Evolutionary conservation across 2,888 invertebrate genomes (phyloP), one percentile per base, ranked within the genome.

Genomic region (Brassicogethes aeneus): DNA sequence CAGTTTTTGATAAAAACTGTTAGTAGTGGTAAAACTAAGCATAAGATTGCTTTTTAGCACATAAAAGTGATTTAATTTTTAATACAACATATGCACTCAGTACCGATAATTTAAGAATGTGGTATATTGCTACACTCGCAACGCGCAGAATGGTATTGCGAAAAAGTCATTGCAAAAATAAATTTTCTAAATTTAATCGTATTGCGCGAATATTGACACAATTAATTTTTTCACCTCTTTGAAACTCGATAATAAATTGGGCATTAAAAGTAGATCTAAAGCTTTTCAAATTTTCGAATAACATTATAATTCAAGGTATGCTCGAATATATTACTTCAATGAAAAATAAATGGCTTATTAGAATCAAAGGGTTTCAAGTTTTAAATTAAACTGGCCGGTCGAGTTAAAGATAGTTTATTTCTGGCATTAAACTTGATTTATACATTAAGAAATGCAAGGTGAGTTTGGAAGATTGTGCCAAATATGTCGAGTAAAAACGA

Each of bases 391-490:
- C 23, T 23, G 23, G 23, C 23, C 10, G 10, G 23, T 23, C 5
- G 5, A 23, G 23, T 23, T 23, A 23, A 7, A 23, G 23, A 23
- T 23, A 23, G 23, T 23, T 23, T 23, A 23, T 23, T 23, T 23
- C 23, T 23, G 23, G 23, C 23, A 10, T 23, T 23, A 23, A 23
- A 7, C 23, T 10, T 23, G 23, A 23, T 23, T 23, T 23, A 23
- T 23, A 23, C 23, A 23, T 23, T 23, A 23, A 5, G 23, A 23
- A 23, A 23, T 23, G 23, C 23, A 23, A 23, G 23, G 23, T 23
- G 23, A 23, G 23, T 23, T 23, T 23, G 23, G 23, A 23, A 23
- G 23, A 23, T 23, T 23, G 23, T 23, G 23, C 23, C 23, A 23
- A 23, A 23, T 23, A 23, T 23, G 23, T 23, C 23, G 10, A 5